Percentiles rank a stretch among this genome's conserved stretches.
Evolutionary conservation across 2,797 vertebrate species (phyloP).

Genomic region (Anolis apletophallus): DNA sequence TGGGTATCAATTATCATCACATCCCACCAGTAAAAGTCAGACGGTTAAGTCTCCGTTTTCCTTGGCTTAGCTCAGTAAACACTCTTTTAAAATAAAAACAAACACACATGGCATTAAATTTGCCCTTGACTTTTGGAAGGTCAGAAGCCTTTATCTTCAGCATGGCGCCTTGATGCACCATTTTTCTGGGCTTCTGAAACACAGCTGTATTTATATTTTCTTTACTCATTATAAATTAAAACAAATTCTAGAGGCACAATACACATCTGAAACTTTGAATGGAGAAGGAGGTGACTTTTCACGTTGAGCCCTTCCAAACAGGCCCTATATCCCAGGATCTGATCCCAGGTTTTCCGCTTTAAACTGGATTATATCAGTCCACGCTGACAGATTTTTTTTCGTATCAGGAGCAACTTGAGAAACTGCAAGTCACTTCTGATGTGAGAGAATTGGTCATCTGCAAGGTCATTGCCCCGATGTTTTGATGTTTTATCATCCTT

Average conservation of each 20-base stretch:
- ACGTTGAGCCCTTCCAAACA: slow-evolving; percentile 9
- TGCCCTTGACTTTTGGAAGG: slow-evolving; percentile 72
- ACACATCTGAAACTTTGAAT: slow-evolving; percentile 29
- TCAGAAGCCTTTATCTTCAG: slow-evolving; percentile 76
- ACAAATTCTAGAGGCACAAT: slow-evolving; percentile 51
- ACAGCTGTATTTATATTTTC: slow-evolving; percentile 68
- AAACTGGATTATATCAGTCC: too few species aligned
- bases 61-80: slow-evolving; percentile 75
- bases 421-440: too few species aligned
- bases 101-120: slow-evolving; percentile 47
- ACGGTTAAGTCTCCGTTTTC: slow-evolving; percentile 74
- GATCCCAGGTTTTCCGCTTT: too few species aligned
- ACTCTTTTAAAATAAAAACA: slow-evolving; percentile 49
- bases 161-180: slow-evolving; percentile 73
- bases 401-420: too few species aligned
- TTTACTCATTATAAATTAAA: slow-evolving; percentile 64
- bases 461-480: too few species aligned
- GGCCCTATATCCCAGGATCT: too few species aligned
- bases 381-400: too few species aligned
- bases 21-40: slow-evolving; percentile 74
- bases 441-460: too few species aligned
- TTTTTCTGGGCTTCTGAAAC: slow-evolving; percentile 58
- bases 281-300: slow-evolving; percentile 52
- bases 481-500: too few species aligned
- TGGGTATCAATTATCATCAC: slow-evolving; percentile 75